phyloP scores from a whole-genome alignment of 2,888 invertebrate species.

The Cyrtodaria siliqua region DNA sequence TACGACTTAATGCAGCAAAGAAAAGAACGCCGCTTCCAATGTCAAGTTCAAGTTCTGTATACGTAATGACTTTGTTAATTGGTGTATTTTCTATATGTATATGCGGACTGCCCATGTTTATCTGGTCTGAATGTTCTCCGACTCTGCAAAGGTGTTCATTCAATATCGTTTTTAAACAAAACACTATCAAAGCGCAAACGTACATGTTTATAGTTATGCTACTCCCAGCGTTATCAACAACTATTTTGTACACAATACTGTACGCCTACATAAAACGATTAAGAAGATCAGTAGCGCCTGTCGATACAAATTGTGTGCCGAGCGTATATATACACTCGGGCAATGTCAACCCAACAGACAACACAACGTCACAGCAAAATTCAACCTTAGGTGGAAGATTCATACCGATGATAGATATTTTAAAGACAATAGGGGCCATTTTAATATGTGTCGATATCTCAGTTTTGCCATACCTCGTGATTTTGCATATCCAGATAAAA shows the following conservation, averaged over 20 bases:
- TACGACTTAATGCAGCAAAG: conserved; percentile 7
- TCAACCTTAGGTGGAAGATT: too few relatives aligned
- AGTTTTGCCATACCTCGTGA: conserved; percentile 26
- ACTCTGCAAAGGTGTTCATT: conserved; percentile 13
- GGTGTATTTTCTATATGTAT: conserved; percentile 6
- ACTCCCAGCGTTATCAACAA: conserved; percentile 20
- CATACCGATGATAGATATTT: not conserved
- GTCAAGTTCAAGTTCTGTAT: not conserved
- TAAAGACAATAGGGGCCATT: conserved; percentile 20
- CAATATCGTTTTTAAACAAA: conserved; percentile 1
- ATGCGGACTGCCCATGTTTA: conserved; percentile 9
- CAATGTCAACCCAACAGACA: too few relatives aligned
- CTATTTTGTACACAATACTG: conserved; percentile 8
- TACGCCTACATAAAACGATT: conserved; percentile 13
- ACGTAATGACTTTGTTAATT: conserved; percentile 13
- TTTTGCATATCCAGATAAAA: too few relatives aligned
- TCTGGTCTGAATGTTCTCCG: conserved; percentile 3
- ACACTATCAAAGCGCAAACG: not conserved
- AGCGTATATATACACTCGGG: too few relatives aligned
- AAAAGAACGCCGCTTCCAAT: not conserved
- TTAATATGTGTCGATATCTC: conserved; percentile 20
- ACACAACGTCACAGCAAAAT: too few relatives aligned
- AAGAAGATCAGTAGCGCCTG: too few relatives aligned
- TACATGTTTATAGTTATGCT: conserved; percentile 23
- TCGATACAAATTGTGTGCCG: too few relatives aligned